Base-by-base conservation (phyloP, 1,140 invertebrate genomes). In the Pantala flavescens region DNA sequence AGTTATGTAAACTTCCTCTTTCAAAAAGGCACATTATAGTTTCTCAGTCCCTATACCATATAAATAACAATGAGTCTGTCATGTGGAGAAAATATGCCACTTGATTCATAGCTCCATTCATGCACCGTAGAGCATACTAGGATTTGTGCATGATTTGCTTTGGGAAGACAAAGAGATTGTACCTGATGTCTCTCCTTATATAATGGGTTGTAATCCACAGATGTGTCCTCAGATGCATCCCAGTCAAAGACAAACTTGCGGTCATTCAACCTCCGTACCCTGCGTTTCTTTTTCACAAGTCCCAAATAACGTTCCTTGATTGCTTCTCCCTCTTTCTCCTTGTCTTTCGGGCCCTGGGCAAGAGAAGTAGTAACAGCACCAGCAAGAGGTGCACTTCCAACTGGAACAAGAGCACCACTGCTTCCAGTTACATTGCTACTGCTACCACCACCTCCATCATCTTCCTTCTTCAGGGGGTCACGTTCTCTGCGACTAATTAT, bases 211-310 rank as follows among this genome's bases (percentile, higher is more conserved):
- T 99, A 99, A 87, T 99, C 98, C 76, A 93, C 91, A 21, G 95
- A 97, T 0, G 98, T 99, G 79, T 99, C 98, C 83, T 99, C 98
- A 0, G 91, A 91, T 5, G 96, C 96, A 86, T 99, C 98, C 98
- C 98, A 99, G 85, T 99, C 98, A 85, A 99, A 99, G 0, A 99
- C 97, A 88, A 99, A 99, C 84, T 99, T 99, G 7, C 97, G 85
- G 81, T 99, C 98, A 85, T 99, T 99, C 5, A 99, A 83, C 76
- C 97, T 86, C 43, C 98, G 84, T 0, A 98, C 93, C 70, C 95
- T 85, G 9, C 96, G 88, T 80, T 98, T 98, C 81, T 96, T 98
- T 80, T 98, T 98, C 0, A 96, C 84, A 21, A 97, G 88, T 11
- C 96, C 95, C n/a, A 99, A 86, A 83, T 98, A 99, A 11, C 97